These are phyloP conservation scores for Notolepis coatsorum DNA, from an alignment of 2,797 vertebrate genomes.

Conservation along the genomic window DNA sequence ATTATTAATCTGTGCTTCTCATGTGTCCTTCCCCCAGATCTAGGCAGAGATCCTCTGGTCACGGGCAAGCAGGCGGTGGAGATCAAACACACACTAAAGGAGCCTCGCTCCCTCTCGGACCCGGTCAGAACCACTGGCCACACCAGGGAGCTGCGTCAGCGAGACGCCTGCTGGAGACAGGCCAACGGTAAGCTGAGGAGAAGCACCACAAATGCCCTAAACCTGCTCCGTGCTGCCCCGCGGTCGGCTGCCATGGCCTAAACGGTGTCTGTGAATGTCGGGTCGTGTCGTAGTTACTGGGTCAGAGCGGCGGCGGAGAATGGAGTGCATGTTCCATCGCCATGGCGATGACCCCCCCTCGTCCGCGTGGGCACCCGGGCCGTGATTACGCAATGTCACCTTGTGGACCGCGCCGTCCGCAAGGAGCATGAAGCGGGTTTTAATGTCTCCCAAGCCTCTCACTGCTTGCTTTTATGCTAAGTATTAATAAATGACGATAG, in stretches of 20 bases:
- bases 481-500: neutral
- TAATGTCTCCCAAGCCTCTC: neutral
- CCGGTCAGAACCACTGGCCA: conserved; percentile 74
- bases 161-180: conserved; percentile 79
- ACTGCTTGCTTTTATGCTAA: neutral
- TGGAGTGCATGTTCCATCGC: no score
- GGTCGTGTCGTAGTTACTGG: no score
- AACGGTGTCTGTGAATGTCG: no score
- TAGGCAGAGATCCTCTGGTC: conserved; percentile 86
- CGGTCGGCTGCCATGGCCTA: no score
- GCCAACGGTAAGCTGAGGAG: conserved; percentile 72
- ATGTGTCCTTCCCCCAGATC: conserved; percentile 71
- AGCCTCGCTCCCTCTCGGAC: conserved; percentile 87
- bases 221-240: no score
- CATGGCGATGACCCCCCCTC: no score
- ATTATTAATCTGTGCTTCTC: neutral
- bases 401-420: no score
- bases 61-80: conserved; percentile 89
- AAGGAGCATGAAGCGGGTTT: no score
- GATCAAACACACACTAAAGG: conserved; percentile 90
- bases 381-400: no score
- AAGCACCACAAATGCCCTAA: neutral
- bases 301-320: no score
- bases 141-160: conserved; percentile 65
- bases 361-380: no score